These are phyloP conservation scores for Isurus oxyrinchus DNA, from an alignment of 2,113 vertebrate species.

Conservation along the genomic window DNA sequence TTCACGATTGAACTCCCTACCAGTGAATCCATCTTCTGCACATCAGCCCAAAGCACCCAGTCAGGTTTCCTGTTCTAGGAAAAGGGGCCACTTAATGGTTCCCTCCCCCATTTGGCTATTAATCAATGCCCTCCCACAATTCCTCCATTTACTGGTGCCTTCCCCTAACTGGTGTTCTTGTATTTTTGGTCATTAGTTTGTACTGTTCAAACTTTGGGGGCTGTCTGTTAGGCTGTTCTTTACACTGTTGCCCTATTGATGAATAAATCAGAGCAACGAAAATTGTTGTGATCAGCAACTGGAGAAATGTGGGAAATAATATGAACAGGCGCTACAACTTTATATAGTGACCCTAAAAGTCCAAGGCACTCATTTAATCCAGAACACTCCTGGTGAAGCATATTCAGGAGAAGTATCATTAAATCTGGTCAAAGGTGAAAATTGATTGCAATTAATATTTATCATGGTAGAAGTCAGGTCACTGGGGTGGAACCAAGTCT, in stretches of 20 bases:
- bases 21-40: background rate
- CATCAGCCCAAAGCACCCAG: background rate
- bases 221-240: background rate
- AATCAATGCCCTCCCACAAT: too few relatives aligned
- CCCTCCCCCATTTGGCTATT: too few relatives aligned
- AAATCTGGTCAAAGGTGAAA: background rate
- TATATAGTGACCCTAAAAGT: background rate
- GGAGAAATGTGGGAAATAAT: background rate
- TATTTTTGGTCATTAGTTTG: background rate
- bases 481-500: background rate
- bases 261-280: background rate
- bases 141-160: background rate
- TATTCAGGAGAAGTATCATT: background rate
- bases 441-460: conserved; percentile 6
- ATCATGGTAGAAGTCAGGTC: background rate
- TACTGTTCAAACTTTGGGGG: background rate
- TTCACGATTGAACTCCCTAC: background rate
- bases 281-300: background rate
- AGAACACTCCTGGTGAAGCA: background rate
- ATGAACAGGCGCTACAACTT: background rate
- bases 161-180: background rate
- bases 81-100: background rate
- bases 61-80: background rate
- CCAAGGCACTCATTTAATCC: background rate
- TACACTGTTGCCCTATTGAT: background rate